Evolutionary conservation across 2,888 invertebrate species (phyloP).

Genomic region (Eupithecia insigniata): DNA sequence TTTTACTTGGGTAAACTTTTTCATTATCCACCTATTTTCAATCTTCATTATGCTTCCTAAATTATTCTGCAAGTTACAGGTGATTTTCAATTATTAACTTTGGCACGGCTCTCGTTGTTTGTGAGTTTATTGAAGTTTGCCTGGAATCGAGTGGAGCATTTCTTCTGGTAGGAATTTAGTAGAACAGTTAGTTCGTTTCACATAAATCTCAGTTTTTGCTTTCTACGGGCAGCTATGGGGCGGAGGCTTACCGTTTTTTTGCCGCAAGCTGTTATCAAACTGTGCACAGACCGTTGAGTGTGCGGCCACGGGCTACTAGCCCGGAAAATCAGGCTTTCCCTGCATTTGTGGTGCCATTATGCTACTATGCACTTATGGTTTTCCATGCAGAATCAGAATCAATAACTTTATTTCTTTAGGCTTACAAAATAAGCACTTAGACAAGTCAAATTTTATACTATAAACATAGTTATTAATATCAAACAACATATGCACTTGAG

Average conservation of each 20-base stretch:
- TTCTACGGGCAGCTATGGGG: slow-evolving; percentile 31
- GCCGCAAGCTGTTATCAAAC: slow-evolving; percentile 59
- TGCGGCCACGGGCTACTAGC: slow-evolving; percentile 72
- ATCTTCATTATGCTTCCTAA: slow-evolving; percentile 32
- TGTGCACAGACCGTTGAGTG: slow-evolving; percentile 68
- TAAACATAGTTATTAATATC: too few relatives aligned
- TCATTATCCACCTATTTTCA: slow-evolving; percentile 38
- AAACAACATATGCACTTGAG: too few relatives aligned
- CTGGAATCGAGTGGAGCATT: not conserved
- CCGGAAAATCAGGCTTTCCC: slow-evolving; percentile 77
- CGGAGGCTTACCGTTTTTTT: slow-evolving; percentile 37
- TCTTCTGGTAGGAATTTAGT: slow-evolving; percentile 5
- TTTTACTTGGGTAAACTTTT: slow-evolving; percentile 39
- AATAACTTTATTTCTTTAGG: too few relatives aligned
- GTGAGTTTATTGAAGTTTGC: slow-evolving; percentile 16
- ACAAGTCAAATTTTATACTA: too few relatives aligned
- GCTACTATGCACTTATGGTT: slow-evolving; percentile 41
- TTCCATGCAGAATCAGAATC: too few relatives aligned
- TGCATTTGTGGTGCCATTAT: slow-evolving; percentile 49
- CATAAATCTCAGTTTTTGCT: slow-evolving; percentile 31
- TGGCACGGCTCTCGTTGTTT: slow-evolving; percentile 15
- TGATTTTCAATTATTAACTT: slow-evolving; percentile 29
- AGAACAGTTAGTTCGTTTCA: slow-evolving; percentile 28
- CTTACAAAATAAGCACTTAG: too few relatives aligned
- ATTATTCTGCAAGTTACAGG: slow-evolving; percentile 30